Percentiles rank a stretch among this genome's conserved stretches.
Conservation (phyloP, 2,888 invertebrate species). For the Eupeodes luniger region DNA sequence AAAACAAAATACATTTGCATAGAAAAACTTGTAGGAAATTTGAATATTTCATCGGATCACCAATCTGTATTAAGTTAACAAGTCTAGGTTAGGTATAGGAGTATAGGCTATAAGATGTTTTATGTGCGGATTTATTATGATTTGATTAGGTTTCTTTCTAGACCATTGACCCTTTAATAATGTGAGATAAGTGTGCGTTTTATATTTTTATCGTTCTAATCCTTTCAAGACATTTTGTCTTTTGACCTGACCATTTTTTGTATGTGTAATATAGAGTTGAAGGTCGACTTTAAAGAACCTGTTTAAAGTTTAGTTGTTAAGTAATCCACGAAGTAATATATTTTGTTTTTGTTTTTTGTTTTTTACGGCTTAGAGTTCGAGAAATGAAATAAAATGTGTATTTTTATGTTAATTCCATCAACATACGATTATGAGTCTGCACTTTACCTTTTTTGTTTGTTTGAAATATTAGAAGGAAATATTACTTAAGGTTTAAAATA, state of each 20-base stretch:
- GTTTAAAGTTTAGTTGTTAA: too few species aligned
- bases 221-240: not conserved
- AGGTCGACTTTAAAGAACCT: not conserved
- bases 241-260: not conserved
- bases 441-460: too few species aligned
- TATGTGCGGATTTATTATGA: conserved; percentile 14
- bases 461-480: too few species aligned
- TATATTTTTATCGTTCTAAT: not conserved
- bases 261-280: not conserved
- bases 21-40: not conserved
- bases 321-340: too few species aligned
- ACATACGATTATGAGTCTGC: too few species aligned
- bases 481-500: too few species aligned
- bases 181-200: not conserved
- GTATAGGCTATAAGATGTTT: not conserved
- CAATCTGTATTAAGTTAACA: not conserved
- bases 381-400: too few species aligned
- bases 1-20: not conserved
- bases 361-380: too few species aligned
- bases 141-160: conserved; percentile 9
- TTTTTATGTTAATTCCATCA: too few species aligned
- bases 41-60: conserved; percentile 8
- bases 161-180: conserved; percentile 15
- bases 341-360: too few species aligned
- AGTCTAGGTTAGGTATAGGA: not conserved